Conservation (phyloP, 2,797 vertebrate species). For the Perdix hodgsoniae region DNA sequence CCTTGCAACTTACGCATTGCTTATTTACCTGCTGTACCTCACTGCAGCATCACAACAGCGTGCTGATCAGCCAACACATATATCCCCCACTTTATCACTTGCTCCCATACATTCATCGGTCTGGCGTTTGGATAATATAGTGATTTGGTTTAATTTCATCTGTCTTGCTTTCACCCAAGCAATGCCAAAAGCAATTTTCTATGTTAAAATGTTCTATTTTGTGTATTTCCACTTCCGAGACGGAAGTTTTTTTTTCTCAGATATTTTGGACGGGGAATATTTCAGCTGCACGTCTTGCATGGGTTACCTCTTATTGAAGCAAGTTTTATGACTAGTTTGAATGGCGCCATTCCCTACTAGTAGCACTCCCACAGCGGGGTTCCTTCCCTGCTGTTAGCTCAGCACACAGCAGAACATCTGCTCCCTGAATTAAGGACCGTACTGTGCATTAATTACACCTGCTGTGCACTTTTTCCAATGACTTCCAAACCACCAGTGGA, state of each 20-base stretch:
- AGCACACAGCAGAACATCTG: conserved; percentile 52
- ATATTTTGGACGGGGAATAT: background rate
- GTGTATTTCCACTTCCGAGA: background rate
- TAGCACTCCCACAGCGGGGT: background rate
- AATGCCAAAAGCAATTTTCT: background rate
- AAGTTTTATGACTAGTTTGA: conserved; percentile 15
- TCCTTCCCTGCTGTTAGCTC: background rate
- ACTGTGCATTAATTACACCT: conserved; percentile 60
- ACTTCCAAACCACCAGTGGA: conserved; percentile 26
- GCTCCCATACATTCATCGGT: background rate
- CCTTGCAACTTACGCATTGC: background rate
- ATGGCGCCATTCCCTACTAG: background rate
- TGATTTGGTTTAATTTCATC: background rate
- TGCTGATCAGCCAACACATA: accelerated
- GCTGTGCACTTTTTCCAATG: conserved; percentile 59
- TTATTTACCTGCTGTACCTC: background rate
- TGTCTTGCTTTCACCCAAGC: background rate
- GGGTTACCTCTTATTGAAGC: background rate
- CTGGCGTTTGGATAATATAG: background rate
- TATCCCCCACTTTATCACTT: background rate
- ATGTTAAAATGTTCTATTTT: background rate
- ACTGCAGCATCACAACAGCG: background rate
- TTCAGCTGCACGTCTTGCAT: background rate
- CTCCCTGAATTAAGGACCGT: conserved; percentile 49
- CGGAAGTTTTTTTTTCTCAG: background rate